Conservation (phyloP, 2,888 invertebrate species). For the Tenthredo notha region DNA sequence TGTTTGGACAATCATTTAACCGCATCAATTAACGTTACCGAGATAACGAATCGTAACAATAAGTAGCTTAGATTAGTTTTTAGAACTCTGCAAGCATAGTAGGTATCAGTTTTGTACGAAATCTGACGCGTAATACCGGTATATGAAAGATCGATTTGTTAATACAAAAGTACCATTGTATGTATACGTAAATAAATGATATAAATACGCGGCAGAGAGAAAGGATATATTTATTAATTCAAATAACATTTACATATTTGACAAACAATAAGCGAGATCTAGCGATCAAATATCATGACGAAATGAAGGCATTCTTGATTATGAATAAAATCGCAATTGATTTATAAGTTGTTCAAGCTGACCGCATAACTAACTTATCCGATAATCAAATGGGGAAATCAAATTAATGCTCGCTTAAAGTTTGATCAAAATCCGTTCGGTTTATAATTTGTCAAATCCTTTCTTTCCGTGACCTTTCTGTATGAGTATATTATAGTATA, state of each 20-base stretch:
- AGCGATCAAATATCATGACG: neutral
- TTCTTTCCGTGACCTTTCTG: neutral
- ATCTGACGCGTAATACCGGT: neutral
- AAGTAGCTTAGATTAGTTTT: neutral
- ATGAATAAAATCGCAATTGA: neutral
- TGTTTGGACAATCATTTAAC: constrained; percentile 27
- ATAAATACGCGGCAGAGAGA: neutral
- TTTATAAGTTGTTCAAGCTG: neutral
- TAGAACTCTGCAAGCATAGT: neutral
- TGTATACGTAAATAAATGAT: too few relatives aligned
- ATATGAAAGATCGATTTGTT: neutral
- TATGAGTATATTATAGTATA: too few relatives aligned
- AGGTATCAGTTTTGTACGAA: neutral
- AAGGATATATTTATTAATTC: neutral
- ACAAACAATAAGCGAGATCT: neutral
- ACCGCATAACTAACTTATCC: neutral
- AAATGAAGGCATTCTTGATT: neutral
- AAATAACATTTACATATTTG: neutral
- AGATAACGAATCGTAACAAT: neutral
- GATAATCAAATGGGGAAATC: neutral
- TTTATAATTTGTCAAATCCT: neutral
- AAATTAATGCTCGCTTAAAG: neutral
- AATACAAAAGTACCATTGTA: neutral
- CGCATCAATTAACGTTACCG: constrained; percentile 35
- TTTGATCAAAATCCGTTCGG: neutral